Conservation (phyloP, 2,113 vertebrate genomes). For the Proteles cristata region DNA sequence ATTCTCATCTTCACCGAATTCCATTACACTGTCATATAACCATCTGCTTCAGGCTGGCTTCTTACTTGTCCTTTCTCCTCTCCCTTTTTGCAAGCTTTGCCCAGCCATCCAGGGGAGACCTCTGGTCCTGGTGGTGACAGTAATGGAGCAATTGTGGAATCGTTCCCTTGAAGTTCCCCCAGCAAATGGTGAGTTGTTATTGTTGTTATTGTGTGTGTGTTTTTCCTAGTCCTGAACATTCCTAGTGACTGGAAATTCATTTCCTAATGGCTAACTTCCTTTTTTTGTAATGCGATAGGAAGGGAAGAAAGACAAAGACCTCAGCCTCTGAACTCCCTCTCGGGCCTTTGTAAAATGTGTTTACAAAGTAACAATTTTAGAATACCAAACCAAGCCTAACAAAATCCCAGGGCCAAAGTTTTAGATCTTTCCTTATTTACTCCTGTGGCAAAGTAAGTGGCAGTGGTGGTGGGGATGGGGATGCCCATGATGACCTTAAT, state of each 20-base stretch:
- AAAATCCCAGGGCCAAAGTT: background rate
- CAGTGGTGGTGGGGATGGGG: too few relatives aligned
- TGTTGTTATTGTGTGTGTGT: too few relatives aligned
- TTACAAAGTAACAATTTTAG: background rate
- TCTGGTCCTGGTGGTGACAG: background rate
- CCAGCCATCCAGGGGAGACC: background rate
- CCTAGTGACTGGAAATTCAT: background rate
- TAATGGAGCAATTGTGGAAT: background rate
- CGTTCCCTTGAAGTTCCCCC: background rate
- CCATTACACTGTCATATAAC: background rate
- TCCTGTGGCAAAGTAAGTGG: background rate
- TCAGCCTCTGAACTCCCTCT: background rate
- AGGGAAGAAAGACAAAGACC: background rate
- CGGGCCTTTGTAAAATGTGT: background rate
- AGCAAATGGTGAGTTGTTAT: background rate
- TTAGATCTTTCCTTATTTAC: background rate
- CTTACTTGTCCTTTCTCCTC: background rate
- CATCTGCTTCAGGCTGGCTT: background rate
- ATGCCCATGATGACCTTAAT: too few relatives aligned
- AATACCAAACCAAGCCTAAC: background rate
- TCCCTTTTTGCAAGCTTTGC: background rate
- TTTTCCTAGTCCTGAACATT: background rate
- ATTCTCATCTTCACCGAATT: background rate
- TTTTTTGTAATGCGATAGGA: background rate
- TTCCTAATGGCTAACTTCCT: background rate